phyloP scores from a whole-genome alignment of 2,797 vertebrate species.

The Poeciliopsis turneri region DNA sequence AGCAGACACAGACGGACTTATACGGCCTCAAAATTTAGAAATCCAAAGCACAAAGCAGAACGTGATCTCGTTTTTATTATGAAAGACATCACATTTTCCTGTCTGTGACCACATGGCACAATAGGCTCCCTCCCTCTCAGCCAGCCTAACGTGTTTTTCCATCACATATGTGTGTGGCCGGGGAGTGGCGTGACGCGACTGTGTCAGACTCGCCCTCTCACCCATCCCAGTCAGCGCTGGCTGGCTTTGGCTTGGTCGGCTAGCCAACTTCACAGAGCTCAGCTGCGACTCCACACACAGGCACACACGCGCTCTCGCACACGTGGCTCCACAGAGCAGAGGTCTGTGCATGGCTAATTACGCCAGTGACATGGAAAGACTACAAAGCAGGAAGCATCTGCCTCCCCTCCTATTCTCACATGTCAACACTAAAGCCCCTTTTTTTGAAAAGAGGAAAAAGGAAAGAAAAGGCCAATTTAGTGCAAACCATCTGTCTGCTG shows the following conservation, averaged over 20 bases:
- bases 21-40: background rate
- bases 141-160: constrained; percentile 54
- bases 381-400: constrained; percentile 78
- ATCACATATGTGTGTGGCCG: constrained; percentile 28
- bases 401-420: constrained; percentile 49
- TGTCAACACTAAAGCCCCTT: constrained; percentile 64
- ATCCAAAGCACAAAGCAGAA: constrained; percentile 9
- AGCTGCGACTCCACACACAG: constrained; percentile 64
- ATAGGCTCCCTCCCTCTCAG: constrained; percentile 27
- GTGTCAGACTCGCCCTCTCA: constrained; percentile 63
- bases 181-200: constrained; percentile 40
- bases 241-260: constrained; percentile 54
- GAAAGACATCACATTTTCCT: constrained; percentile 12
- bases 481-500: constrained; percentile 67
- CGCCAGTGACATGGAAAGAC: constrained; percentile 78
- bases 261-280: constrained; percentile 53
- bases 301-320: constrained; percentile 18
- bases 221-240: constrained; percentile 54
- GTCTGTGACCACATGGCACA: constrained; percentile 45
- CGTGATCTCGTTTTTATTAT: constrained; percentile 15
- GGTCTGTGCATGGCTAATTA: constrained; percentile 75
- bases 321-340: constrained; percentile 59
- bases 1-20: background rate
- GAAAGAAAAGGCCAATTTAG: constrained; percentile 53
- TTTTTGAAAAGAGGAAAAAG: constrained; percentile 42